Percentiles rank a stretch among this genome's conserved stretches.
Evolutionary conservation across 2,113 vertebrate genomes (phyloP).

Genomic region (Eulemur macaco): DNA sequence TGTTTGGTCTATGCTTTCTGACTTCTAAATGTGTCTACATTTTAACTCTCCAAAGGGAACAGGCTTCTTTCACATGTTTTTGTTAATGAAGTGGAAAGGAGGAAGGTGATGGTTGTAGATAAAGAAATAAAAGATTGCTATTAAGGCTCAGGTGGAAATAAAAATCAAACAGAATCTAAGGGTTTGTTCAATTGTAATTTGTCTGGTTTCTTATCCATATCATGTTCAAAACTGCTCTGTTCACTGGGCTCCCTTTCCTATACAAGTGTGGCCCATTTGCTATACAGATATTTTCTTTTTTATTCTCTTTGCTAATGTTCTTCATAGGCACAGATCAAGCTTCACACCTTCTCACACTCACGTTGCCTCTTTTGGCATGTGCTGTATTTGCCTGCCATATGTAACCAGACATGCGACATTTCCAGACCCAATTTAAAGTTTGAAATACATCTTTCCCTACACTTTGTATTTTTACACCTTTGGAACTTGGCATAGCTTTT

Average conservation of each 20-base stretch:
- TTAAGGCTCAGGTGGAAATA: background rate
- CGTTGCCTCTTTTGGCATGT: slow-evolving; percentile 54
- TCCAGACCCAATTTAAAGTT: slow-evolving; percentile 60
- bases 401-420: slow-evolving; percentile 46
- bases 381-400: slow-evolving; percentile 58
- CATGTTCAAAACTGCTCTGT: background rate
- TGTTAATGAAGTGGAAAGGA: background rate
- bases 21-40: background rate
- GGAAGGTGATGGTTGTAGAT: background rate
- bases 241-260: background rate
- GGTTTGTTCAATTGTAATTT: background rate
- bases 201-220: background rate
- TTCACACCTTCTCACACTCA: slow-evolving; percentile 46
- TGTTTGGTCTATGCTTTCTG: background rate
- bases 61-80: background rate
- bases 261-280: background rate
- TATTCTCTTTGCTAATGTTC: slow-evolving; percentile 25
- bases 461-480: slow-evolving; percentile 61
- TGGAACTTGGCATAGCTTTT: slow-evolving; percentile 52
- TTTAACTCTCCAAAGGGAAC: background rate
- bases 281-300: slow-evolving; percentile 25
- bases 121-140: background rate
- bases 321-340: slow-evolving; percentile 15
- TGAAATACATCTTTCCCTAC: slow-evolving; percentile 27
- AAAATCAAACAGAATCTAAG: background rate